These are phyloP conservation scores for Drosophila colorata DNA, from an alignment of 2,888 invertebrate species.

Conservation along the genomic window DNA sequence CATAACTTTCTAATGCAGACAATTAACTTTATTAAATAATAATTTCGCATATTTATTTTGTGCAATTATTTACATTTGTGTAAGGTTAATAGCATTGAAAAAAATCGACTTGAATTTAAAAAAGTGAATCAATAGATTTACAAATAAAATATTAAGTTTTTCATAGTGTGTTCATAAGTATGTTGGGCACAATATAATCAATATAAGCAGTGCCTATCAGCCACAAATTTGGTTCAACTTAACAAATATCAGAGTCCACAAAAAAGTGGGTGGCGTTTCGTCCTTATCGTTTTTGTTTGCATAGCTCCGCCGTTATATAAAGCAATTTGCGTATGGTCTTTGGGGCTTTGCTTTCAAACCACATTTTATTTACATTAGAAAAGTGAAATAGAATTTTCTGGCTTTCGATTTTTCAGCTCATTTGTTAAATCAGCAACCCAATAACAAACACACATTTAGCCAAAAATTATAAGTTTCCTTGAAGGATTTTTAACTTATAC, in stretches of 20 bases:
- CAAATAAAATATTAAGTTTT: neutral
- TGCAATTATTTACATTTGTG: no score
- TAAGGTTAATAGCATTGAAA: no score
- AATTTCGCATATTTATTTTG: no score
- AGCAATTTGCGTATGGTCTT: constrained; percentile 39
- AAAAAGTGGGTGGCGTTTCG: constrained; percentile 7
- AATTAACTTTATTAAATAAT: no score
- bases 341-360: constrained; percentile 36
- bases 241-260: constrained; percentile 7
- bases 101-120: no score
- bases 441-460: neutral
- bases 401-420: constrained; percentile 4
- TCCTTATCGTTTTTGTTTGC: constrained; percentile 36
- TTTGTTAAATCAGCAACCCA: neutral
- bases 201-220: constrained; percentile 17
- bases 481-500: no score
- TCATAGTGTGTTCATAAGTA: constrained; percentile 11
- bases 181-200: constrained; percentile 7
- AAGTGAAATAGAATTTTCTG: constrained; percentile 27
- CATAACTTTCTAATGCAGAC: no score
- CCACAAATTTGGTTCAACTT: constrained; percentile 6
- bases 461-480: neutral
- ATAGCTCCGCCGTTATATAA: constrained; percentile 29
- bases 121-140: neutral
- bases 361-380: constrained; percentile 36